Evolutionary conservation across 30 jellyfish, hydroid and myxozoan genomes (phyloP), one percentile per base, ranked within the genome.

Genomic region (Aurelia coerulea): DNA sequence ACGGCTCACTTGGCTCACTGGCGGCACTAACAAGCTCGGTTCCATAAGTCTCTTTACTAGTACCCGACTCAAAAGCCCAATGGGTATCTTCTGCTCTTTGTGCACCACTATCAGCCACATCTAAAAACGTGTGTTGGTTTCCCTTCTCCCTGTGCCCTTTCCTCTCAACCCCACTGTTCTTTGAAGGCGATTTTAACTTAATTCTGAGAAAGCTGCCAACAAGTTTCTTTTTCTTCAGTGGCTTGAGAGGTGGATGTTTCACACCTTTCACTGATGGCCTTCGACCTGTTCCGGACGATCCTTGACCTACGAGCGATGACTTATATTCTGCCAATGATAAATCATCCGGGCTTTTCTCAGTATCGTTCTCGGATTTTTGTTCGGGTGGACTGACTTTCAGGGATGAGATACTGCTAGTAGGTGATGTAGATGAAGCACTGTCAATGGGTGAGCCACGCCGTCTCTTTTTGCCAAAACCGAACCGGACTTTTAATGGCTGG

Each of bases 171-270:
- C 79, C 68, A 10, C 32, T 51, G 17, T 9, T 23, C 14, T 62
- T 65, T 39, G 65, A 15, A 10, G 88, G 88, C 34, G 65, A 78
- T 35, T 62, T 78, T 34, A 78, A 29, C 33, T 78, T 65, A 31
- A 60, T 23, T 2, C 70, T 60, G 2, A 78, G 78, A 29, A 78
- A 33, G 41, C 65, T 78, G 10, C 88, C 60, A 8, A 39, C 62
- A 17, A 62, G 67, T 65, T 60, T 78, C 67, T 62, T 78, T 39
- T 78, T 78, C 78, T 11, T 29, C 10, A 73, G 16, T 49, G 59
- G 59, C 42, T 19, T 17, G 10, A 73, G 49, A 1, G 83, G 63
- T 31, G 49, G 16, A 12, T 49, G 19, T 14, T 73, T 62, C 6
- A 10, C 83, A 1, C 54, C 49, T 42, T 73, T 62, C 13, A n/a